Evolutionary conservation across 2,797 vertebrate species (phyloP).

Genomic region (Myotis planiceps): DNA sequence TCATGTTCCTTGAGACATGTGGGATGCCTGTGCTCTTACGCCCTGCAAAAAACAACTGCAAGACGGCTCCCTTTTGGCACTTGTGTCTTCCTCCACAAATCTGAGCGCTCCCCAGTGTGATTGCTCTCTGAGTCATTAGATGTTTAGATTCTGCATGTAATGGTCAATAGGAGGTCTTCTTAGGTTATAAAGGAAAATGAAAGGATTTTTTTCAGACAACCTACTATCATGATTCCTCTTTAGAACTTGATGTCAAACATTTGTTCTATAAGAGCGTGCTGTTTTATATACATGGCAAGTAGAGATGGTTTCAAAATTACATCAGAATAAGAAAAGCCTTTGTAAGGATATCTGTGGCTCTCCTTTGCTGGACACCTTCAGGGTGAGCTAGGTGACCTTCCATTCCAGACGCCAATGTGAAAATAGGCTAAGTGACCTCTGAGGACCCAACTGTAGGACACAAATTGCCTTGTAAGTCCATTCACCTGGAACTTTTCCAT

Average conservation of each 20-base stretch:
- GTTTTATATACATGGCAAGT: neutral
- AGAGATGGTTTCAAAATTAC: neutral
- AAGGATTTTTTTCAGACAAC: neutral
- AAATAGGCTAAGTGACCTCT: neutral
- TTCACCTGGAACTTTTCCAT: neutral
- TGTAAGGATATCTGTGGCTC: neutral
- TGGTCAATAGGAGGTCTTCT: neutral
- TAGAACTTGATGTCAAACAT: constrained; percentile 19
- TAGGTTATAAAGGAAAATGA: constrained; percentile 1
- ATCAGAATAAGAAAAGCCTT: neutral
- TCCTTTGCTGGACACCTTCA: neutral
- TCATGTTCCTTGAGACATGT: constrained; percentile 17
- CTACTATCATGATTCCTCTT: neutral
- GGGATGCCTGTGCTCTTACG: constrained; percentile 9
- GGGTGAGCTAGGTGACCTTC: neutral
- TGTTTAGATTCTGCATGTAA: neutral
- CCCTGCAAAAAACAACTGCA: neutral
- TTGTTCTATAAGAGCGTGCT: neutral
- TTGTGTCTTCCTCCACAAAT: neutral
- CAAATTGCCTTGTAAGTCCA: neutral
- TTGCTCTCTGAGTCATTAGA: constrained; percentile 12
- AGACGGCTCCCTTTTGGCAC: neutral
- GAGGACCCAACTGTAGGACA: neutral
- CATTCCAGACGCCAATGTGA: neutral
- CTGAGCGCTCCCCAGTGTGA: neutral